Percentiles rank a stretch among this genome's conserved stretches.
These are phyloP conservation scores for Pollimyrus isidori DNA, from an alignment of 2,113 vertebrate species.

Conservation along the genomic window DNA sequence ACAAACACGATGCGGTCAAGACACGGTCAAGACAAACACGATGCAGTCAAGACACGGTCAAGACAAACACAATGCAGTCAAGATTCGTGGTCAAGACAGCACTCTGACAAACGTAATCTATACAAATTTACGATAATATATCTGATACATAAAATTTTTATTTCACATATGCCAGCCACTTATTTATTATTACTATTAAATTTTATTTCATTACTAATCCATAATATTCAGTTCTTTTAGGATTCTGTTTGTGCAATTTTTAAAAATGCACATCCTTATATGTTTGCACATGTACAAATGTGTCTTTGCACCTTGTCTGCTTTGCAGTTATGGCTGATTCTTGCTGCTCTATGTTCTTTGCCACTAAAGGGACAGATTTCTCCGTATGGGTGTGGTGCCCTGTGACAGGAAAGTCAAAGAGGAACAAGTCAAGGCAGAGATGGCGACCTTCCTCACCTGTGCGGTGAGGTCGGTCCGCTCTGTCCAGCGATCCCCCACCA, in stretches of 20 bases:
- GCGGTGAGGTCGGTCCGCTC: conserved; percentile 48
- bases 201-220: not conserved
- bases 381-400: not conserved
- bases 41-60: not conserved
- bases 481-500: conserved; percentile 47
- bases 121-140: not conserved
- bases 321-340: not conserved
- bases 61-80: not conserved
- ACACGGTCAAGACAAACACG: not conserved
- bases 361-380: not conserved
- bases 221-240: not conserved
- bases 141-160: not conserved
- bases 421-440: not conserved
- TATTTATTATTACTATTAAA: not conserved
- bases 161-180: not conserved
- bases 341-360: not conserved
- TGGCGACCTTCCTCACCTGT: conserved; percentile 44
- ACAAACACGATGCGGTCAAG: not conserved
- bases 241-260: not conserved
- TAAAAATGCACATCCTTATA: not conserved
- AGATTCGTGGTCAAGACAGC: not conserved
- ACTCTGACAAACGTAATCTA: not conserved
- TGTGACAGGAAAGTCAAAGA: not conserved
- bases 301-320: not conserved
- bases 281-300: not conserved